These are phyloP conservation scores for Cheirogaleus medius DNA, from an alignment of 2,113 vertebrate genomes.

Conservation along the genomic window DNA sequence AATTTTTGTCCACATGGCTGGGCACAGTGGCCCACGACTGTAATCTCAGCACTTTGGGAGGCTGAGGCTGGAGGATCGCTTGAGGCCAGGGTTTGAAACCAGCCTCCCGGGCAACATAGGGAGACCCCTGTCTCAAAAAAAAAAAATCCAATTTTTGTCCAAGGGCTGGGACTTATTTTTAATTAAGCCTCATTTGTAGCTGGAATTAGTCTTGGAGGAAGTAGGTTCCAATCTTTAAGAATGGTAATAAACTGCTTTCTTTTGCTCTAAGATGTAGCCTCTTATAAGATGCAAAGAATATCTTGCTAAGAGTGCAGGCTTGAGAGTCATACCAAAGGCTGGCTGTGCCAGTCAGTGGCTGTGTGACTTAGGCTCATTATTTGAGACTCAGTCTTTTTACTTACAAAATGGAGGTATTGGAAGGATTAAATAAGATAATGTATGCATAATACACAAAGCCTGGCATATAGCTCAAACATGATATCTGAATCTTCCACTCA, in stretches of 20 bases:
- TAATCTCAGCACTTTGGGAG: too few relatives aligned
- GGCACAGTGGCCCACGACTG: too few relatives aligned
- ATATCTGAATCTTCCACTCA: not conserved
- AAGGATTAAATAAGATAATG: not conserved
- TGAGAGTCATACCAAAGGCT: not conserved
- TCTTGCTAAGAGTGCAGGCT: not conserved
- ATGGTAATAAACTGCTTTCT: not conserved
- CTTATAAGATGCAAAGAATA: not conserved
- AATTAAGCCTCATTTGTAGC: constrained; percentile 62
- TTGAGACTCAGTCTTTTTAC: not conserved
- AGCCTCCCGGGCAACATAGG: too few relatives aligned
- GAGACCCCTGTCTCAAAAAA: too few relatives aligned
- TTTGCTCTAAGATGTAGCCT: not conserved
- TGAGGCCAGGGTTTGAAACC: too few relatives aligned
- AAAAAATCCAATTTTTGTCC: constrained; percentile 23
- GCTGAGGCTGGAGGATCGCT: too few relatives aligned
- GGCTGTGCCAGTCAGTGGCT: not conserved
- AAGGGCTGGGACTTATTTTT: constrained; percentile 43
- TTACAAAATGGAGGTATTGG: not conserved
- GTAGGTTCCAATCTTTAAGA: not conserved
- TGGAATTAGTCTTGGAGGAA: constrained; percentile 65
- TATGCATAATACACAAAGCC: not conserved
- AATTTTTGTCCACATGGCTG: not conserved
- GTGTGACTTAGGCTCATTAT: not conserved
- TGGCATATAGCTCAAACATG: not conserved